Conservation (phyloP, 2,888 invertebrate genomes). For the Nezara viridula region DNA sequence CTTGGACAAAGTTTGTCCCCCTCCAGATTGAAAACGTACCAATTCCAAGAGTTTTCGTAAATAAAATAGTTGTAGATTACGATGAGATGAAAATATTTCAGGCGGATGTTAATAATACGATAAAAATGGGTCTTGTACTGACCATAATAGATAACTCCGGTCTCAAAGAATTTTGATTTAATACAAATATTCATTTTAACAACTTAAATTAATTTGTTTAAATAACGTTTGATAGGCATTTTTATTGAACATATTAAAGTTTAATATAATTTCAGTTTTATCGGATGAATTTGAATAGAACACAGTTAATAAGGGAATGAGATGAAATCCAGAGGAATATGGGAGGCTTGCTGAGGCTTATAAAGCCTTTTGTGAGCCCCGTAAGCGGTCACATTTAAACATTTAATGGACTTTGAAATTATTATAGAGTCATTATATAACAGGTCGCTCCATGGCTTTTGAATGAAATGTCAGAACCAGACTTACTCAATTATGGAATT, state of each 20-base stretch:
- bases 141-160: too few species aligned
- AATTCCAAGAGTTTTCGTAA: too few species aligned
- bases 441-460: background rate
- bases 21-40: too few species aligned
- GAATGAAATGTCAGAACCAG: background rate
- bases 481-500: background rate
- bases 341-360: background rate
- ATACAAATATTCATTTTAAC: too few species aligned
- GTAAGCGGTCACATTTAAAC: background rate
- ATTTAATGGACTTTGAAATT: slow-evolving; percentile 28
- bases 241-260: background rate
- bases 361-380: background rate
- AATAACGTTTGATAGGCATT: too few species aligned
- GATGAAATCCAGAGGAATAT: slow-evolving; percentile 7
- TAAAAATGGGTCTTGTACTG: too few species aligned
- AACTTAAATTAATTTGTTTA: too few species aligned
- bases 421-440: slow-evolving; percentile 1
- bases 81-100: too few species aligned
- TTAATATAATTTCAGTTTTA: background rate
- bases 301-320: background rate
- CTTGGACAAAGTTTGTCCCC: too few species aligned
- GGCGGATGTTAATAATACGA: too few species aligned
- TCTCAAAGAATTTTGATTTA: too few species aligned
- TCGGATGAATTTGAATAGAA: background rate
- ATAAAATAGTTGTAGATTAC: too few species aligned